These are phyloP conservation scores for Porites cylindrica DNA, from an alignment of 92 coral and sea anemone genomes.

Conservation along the genomic window DNA sequence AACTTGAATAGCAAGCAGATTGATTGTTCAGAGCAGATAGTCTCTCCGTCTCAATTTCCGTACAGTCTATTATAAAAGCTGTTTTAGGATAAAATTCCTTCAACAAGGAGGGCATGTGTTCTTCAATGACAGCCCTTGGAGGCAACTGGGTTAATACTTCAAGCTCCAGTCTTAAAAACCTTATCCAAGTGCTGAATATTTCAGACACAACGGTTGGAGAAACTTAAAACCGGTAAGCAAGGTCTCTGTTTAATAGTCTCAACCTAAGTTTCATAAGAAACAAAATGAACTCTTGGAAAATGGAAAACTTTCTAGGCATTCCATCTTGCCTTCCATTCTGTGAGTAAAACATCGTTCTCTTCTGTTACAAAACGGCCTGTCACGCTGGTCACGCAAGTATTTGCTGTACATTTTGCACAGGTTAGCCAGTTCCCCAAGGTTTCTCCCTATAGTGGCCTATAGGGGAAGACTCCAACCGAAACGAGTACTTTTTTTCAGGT, in stretches of 20 bases:
- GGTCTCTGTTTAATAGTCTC: slow-evolving; percentile 61
- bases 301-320: slow-evolving; percentile 43
- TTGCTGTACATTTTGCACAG: no score
- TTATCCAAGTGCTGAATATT: slow-evolving; percentile 55
- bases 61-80: slow-evolving; percentile 63
- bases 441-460: no score
- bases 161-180: slow-evolving; percentile 58
- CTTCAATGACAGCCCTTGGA: slow-evolving; percentile 60
- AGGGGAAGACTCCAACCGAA: no score
- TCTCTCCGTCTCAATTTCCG: slow-evolving; percentile 70
- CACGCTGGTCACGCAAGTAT: no score
- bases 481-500: no score
- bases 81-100: slow-evolving; percentile 55
- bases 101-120: slow-evolving; percentile 64
- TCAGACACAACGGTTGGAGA: slow-evolving; percentile 36
- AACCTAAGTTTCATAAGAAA: slow-evolving; percentile 64
- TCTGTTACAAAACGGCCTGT: no score
- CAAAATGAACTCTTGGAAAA: slow-evolving; percentile 50
- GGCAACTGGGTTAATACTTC: slow-evolving; percentile 45
- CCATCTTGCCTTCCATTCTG: not conserved
- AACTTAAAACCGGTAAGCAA: slow-evolving; percentile 47
- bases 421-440: no score
- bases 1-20: slow-evolving; percentile 66
- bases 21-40: slow-evolving; percentile 72
- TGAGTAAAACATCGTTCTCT: no score